Conservation (phyloP, 2,888 invertebrate genomes). For the Actias luna region DNA sequence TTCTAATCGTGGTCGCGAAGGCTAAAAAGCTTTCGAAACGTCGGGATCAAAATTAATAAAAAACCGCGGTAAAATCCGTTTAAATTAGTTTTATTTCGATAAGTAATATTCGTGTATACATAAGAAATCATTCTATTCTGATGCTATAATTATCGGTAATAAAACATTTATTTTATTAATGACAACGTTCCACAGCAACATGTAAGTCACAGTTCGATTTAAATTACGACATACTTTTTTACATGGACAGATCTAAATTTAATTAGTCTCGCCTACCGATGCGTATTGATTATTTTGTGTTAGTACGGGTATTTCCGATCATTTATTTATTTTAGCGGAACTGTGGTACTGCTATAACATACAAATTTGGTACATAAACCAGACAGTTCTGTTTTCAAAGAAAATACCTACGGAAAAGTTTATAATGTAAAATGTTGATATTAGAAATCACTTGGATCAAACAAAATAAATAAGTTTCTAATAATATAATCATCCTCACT, state of each 20-base stretch:
- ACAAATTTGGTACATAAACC: constrained; percentile 13
- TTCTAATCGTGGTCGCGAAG: too few relatives aligned
- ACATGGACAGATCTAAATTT: constrained; percentile 25
- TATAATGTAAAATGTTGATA: background rate
- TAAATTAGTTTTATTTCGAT: too few relatives aligned
- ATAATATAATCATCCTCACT: too few relatives aligned
- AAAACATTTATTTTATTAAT: too few relatives aligned
- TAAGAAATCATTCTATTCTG: background rate
- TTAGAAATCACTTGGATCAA: too few relatives aligned
- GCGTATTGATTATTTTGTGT: constrained; percentile 45
- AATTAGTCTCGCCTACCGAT: constrained; percentile 39
- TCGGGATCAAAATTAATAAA: too few relatives aligned
- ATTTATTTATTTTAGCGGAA: constrained; percentile 44
- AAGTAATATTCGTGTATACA: too few relatives aligned
- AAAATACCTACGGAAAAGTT: background rate
- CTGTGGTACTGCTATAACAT: constrained; percentile 31
- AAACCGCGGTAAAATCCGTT: too few relatives aligned
- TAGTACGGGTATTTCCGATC: constrained; percentile 39
- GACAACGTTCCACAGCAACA: background rate
- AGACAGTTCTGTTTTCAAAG: background rate
- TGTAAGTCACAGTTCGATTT: background rate
- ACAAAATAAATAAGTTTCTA: too few relatives aligned
- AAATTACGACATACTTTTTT: background rate
- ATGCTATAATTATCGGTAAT: background rate
- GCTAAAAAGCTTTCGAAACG: too few relatives aligned